A percentile compares a stretch with the other conserved stretches of the same genome.
Conservation (phyloP, 2,888 invertebrate species). For the Mystacides longicornis region DNA sequence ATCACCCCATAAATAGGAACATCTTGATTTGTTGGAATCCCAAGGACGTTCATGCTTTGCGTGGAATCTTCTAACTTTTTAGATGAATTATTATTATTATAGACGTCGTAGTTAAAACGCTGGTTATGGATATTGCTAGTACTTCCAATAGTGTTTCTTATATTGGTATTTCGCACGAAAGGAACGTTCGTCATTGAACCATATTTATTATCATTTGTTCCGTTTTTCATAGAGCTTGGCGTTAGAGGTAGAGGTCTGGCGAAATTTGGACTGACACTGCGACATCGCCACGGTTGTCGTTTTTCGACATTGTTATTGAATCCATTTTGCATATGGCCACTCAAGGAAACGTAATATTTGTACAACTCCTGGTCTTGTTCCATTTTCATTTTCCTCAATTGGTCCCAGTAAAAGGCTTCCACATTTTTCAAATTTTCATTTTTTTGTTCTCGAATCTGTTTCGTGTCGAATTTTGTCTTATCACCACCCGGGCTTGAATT, state of each 20-base stretch:
- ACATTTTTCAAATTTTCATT: slow-evolving; percentile 51
- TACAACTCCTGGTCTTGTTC: slow-evolving; percentile 52
- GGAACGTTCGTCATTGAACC: neutral
- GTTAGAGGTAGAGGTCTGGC: slow-evolving; percentile 26
- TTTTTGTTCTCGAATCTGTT: slow-evolving; percentile 34
- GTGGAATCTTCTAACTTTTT: neutral
- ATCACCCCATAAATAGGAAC: neutral
- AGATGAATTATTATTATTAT: neutral
- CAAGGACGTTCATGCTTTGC: neutral
- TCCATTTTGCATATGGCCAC: neutral
- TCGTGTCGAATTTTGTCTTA: neutral
- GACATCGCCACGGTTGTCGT: slow-evolving; percentile 33
- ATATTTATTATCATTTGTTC: too few relatives aligned
- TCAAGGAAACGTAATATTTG: slow-evolving; percentile 29
- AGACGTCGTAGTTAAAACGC: neutral
- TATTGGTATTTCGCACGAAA: neutral
- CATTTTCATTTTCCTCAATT: slow-evolving; percentile 55
- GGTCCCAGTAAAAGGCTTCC: slow-evolving; percentile 64
- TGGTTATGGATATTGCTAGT: neutral
- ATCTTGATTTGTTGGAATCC: slow-evolving; percentile 1
- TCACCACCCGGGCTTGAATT: neutral
- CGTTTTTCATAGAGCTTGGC: neutral
- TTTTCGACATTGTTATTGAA: neutral
- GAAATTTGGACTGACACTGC: slow-evolving; percentile 41
- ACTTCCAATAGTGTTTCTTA: neutral